Conservation (phyloP, 2,113 vertebrate species). For the Galbula dea region DNA sequence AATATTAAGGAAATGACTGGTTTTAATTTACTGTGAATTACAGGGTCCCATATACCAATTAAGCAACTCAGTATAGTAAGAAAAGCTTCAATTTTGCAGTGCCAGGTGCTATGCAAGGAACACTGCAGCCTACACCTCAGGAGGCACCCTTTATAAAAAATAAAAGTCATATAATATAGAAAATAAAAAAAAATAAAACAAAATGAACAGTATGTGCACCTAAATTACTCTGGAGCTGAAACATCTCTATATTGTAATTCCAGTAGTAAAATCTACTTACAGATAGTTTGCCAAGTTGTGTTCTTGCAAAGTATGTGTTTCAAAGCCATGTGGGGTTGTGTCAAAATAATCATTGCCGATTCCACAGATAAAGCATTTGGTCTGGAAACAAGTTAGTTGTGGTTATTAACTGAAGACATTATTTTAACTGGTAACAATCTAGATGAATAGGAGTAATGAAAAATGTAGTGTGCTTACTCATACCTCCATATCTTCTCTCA, state of each 20-base stretch:
- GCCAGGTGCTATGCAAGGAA: neutral
- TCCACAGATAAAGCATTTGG: slow-evolving; percentile 98
- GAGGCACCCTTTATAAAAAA: no score
- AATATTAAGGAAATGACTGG: neutral
- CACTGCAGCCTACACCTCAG: neutral
- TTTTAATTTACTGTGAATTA: neutral
- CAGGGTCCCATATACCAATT: neutral
- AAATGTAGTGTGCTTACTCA: neutral
- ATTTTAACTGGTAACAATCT: neutral
- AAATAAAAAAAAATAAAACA: no score
- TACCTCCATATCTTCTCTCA: slow-evolving; percentile 99
- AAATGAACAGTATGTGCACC: neutral
- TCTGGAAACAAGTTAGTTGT: slow-evolving; percentile 76
- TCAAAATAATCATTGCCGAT: slow-evolving; percentile 99
- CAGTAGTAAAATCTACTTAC: slow-evolving; percentile 79
- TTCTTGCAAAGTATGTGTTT: slow-evolving; percentile 97
- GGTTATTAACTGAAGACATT: neutral
- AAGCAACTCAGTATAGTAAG: neutral
- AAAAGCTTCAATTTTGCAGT: neutral
- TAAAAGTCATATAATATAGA: no score
- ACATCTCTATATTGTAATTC: neutral
- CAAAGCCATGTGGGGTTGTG: slow-evolving; percentile 95
- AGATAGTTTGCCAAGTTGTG: slow-evolving; percentile 99
- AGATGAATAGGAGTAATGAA: neutral
- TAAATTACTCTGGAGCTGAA: neutral